Percentiles rank a stretch among this genome's conserved stretches.
phyloP scores from a whole-genome alignment of 1,140 invertebrate species.

The Globodera rostochiensis region DNA sequence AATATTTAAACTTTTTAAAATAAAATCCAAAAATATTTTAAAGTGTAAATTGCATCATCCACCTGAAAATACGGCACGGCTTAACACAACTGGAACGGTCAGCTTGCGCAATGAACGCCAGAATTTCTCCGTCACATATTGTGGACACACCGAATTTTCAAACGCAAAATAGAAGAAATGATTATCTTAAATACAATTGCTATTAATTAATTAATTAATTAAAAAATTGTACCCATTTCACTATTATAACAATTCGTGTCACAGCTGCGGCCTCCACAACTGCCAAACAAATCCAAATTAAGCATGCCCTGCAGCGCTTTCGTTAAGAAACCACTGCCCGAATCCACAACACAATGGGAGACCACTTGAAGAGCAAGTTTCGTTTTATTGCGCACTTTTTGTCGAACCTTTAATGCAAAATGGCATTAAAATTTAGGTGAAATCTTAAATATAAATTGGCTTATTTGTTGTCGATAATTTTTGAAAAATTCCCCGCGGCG shows the following conservation, averaged over 20 bases:
- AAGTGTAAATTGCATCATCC: no score
- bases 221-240: background rate
- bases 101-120: constrained; percentile 27
- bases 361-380: constrained; percentile 16
- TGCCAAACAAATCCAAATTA: background rate
- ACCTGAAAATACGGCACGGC: constrained; percentile 5
- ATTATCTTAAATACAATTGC: constrained; percentile 15
- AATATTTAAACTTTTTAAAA: no score
- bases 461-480: no score
- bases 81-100: constrained; percentile 36
- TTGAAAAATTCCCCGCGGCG: no score
- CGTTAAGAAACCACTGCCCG: constrained; percentile 1
- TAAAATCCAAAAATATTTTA: no score
- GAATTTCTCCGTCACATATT: constrained; percentile 60
- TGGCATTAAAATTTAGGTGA: background rate
- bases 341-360: constrained; percentile 5
- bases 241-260: constrained; percentile 9
- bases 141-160: constrained; percentile 70
- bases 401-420: no score
- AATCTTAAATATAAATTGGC: no score
- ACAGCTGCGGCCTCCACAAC: background rate
- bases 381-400: constrained; percentile 11
- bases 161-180: constrained; percentile 78
- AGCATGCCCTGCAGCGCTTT: no score
- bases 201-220: background rate